Conservation (phyloP, 2,797 vertebrate genomes). For the Mallotus villosus region DNA sequence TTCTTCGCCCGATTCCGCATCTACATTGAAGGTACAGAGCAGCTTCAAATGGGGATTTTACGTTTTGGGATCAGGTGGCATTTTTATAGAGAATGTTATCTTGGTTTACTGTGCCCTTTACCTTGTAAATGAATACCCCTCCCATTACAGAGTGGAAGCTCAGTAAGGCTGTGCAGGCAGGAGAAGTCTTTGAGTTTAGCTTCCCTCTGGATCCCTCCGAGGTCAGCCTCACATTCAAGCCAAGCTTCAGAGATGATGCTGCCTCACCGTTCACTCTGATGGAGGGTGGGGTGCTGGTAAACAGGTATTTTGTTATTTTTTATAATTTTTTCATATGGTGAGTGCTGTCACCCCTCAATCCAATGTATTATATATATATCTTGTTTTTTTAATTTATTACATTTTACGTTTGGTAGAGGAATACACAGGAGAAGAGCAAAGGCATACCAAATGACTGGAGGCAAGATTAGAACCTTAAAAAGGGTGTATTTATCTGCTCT, state of each 20-base stretch:
- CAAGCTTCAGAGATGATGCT: neutral
- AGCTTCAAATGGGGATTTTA: too few relatives aligned
- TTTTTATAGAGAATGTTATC: too few relatives aligned
- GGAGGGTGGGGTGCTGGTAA: neutral
- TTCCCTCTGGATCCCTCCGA: neutral
- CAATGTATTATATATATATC: too few relatives aligned
- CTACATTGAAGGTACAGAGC: neutral
- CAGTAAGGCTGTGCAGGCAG: neutral
- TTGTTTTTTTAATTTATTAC: too few relatives aligned
- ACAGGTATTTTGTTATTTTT: neutral
- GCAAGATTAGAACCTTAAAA: neutral
- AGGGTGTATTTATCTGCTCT: neutral
- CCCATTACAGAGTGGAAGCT: neutral
- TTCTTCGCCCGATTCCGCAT: neutral
- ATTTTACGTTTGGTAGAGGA: neutral
- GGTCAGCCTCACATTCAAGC: neutral
- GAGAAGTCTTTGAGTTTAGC: neutral
- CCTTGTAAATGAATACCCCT: too few relatives aligned
- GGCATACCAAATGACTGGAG: neutral
- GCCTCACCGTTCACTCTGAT: neutral
- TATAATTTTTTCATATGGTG: neutral
- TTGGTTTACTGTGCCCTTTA: too few relatives aligned
- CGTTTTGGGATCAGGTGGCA: too few relatives aligned
- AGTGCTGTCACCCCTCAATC: too few relatives aligned
- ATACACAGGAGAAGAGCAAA: neutral